These are phyloP conservation scores for Corythornis vintsioides DNA, from an alignment of 2,113 vertebrate genomes.

Conservation along the genomic window DNA sequence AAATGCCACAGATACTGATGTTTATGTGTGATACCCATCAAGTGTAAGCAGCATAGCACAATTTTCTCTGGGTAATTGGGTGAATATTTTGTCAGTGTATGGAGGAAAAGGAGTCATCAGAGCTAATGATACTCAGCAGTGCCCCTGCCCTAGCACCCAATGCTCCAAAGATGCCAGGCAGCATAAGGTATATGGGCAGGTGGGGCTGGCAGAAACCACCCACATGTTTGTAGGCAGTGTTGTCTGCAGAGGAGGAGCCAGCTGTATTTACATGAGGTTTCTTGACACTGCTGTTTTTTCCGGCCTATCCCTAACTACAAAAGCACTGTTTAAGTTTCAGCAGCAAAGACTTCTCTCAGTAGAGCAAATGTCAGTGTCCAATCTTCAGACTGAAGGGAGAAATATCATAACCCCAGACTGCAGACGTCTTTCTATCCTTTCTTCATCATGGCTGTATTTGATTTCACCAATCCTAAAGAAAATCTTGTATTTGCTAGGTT, in stretches of 20 bases:
- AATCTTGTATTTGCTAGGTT: neutral
- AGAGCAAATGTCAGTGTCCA: neutral
- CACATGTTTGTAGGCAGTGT: neutral
- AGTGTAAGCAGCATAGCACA: neutral
- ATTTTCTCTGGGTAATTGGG: neutral
- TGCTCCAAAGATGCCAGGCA: neutral
- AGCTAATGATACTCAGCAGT: neutral
- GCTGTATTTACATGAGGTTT: neutral
- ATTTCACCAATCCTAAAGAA: neutral
- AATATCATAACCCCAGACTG: neutral
- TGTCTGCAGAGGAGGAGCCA: neutral
- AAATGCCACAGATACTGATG: neutral
- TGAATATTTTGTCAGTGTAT: neutral
- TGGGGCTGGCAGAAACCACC: neutral
- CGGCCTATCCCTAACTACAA: neutral
- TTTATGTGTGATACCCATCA: neutral
- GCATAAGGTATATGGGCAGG: fast-evolving
- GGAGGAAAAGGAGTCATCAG: neutral
- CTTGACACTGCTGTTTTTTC: neutral
- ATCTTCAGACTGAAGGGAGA: neutral
- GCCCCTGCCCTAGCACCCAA: neutral
- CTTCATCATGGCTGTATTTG: neutral
- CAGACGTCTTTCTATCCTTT: neutral
- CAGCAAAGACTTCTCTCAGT: neutral
- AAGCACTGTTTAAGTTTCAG: neutral